Evolutionary conservation across 2,888 invertebrate genomes (phyloP), one percentile per base, ranked within the genome.

Genomic region (Yponomeuta cagnagella): DNA sequence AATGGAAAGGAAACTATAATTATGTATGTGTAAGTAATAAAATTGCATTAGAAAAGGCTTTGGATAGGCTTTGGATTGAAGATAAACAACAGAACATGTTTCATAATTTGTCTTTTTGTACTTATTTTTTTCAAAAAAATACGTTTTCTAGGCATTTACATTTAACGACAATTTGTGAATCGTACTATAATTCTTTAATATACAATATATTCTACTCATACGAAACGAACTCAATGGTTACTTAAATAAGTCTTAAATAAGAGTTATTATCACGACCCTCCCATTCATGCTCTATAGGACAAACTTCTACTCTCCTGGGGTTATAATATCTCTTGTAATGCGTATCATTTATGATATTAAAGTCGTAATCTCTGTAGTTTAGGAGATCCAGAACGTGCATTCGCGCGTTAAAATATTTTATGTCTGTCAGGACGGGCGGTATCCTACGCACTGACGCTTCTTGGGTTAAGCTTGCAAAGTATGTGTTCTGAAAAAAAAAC

Each of bases 281-380:
- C 2, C 10, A 8, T 52, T 64, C 23, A 31, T 10, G 30, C 37
- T 66, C 66, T 37, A 67, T 67, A 67, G 73, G 70, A 70, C 73
- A 73, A 33, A 48, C 15, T 30, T 58, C 52, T 67, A 78, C 82
- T 68, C 79, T 76, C n/a, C 83, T 83, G 2, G 83, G 83, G 68
- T 79, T 82, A 71, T 90, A 86, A 72, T 75, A 79, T 48, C 87
- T 81, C 43, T 84, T 82, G 71, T 84, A 92, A 67, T 82, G 81
- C 2, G 77, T 70, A 2, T 82, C 78, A 48, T 89, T 86, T 10
- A 85, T 73, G 1, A 91, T 74, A 31, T 82, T 80, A 72, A 83
- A 90, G 63, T 90, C 88, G 63, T 85, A 91, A 68, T 91, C 89
- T 23, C 92, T 80, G 73, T 90, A 92, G 76, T 89, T 86, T 0